Evolutionary conservation across 2,113 vertebrate species (phyloP).

Genomic region (Bufo gargarizans): DNA sequence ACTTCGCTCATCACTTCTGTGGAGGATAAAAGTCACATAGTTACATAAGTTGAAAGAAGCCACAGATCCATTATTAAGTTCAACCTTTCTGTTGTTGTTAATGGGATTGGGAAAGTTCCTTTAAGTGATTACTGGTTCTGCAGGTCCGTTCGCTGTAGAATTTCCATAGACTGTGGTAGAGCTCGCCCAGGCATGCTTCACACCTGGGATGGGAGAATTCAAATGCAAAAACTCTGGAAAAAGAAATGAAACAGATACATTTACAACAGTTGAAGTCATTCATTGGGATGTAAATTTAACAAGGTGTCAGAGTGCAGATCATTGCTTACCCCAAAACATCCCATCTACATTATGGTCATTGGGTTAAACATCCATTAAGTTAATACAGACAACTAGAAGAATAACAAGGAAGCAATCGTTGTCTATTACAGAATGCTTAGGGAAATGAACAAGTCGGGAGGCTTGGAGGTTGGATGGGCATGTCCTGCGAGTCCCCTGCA

Average conservation of each 20-base stretch:
- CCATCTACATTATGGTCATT: neutral
- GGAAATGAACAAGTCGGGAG: neutral
- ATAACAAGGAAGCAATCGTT: conserved; percentile 11
- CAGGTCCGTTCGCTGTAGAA: no score
- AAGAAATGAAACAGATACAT: neutral
- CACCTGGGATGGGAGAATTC: neutral
- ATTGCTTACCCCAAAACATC: conserved; percentile 20
- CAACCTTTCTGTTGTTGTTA: no score
- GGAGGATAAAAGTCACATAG: no score
- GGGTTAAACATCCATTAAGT: neutral
- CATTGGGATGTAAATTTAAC: conserved; percentile 8
- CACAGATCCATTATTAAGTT: no score
- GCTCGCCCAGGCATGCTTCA: neutral
- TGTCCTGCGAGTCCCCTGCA: neutral
- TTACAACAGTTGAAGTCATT: neutral
- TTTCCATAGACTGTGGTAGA: neutral
- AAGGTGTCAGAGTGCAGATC: neutral
- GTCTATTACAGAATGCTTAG: conserved; percentile 8
- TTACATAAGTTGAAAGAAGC: no score
- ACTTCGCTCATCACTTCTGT: no score
- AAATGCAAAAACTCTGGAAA: neutral
- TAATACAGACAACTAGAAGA: neutral
- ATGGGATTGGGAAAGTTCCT: no score
- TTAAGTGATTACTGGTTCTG: neutral
- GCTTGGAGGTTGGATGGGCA: neutral